Percentiles rank a stretch among this genome's conserved stretches.
These are phyloP conservation scores for Melikaiella ostensackeni DNA, from an alignment of 2,888 invertebrate species.

Conservation along the genomic window DNA sequence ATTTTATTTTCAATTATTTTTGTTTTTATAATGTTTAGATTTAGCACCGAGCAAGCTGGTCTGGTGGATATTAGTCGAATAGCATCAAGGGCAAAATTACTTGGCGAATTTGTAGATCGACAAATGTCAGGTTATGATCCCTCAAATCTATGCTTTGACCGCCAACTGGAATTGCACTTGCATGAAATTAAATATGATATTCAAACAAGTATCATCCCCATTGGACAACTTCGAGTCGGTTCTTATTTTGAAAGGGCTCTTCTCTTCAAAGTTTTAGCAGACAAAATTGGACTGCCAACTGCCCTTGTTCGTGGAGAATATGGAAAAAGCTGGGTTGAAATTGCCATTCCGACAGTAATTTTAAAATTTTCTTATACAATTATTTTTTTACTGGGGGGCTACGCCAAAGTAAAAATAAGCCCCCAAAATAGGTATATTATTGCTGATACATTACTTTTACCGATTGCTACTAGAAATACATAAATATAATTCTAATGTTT, in stretches of 20 bases:
- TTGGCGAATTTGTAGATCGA: conserved; percentile 70
- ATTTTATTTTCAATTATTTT: no score
- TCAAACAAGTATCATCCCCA: conserved; percentile 79
- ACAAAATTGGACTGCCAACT: conserved; percentile 82
- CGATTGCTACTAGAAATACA: no score
- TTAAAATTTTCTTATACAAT: not conserved
- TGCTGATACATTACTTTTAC: no score
- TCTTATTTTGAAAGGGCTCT: conserved; percentile 82
- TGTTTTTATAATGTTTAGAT: not conserved
- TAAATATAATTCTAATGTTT: no score
- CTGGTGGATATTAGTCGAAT: conserved; percentile 59
- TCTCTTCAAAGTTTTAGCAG: conserved; percentile 83
- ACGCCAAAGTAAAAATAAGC: no score
- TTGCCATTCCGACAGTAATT: conserved; percentile 79
- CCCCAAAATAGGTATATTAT: no score
- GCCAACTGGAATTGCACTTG: conserved; percentile 70
- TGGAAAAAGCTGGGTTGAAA: conserved; percentile 82
- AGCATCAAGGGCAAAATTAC: conserved; percentile 60
- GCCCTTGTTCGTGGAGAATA: conserved; percentile 80
- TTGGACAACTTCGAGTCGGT: conserved; percentile 81
- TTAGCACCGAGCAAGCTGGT: conserved; percentile 32
- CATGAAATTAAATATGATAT: conserved; percentile 66
- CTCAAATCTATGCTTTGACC: conserved; percentile 59
- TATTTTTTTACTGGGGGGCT: no score
- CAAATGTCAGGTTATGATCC: conserved; percentile 68